Evolutionary conservation across 2,113 vertebrate genomes (phyloP), one percentile per base, ranked within the genome.

Genomic region (Caracal caracal): DNA sequence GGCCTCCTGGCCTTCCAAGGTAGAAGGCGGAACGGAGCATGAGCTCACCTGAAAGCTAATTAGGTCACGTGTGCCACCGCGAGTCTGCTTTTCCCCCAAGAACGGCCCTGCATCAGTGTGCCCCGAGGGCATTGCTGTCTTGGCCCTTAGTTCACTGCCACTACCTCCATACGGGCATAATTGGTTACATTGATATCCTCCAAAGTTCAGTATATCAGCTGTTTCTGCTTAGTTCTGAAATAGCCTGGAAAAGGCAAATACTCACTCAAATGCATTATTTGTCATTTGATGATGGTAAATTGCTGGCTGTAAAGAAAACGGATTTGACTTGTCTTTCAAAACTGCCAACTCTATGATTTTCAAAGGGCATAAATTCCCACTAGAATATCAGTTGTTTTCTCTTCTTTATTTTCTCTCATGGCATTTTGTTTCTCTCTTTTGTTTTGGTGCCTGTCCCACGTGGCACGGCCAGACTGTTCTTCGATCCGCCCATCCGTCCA

Each of bases 261-360:
- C 13, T 84, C 56, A 73, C 47, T 78, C 73, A 78, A 68, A 82
- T 7, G 37, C 19, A 83, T 56, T 63, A 47, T 59, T 80, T 84
- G 81, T 83, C 88, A 73, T 76, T 92, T 81, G 88, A 56, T 81
- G 78, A 61, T 89, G 70, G 94, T 59, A 92, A 84, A 84, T 80
- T 35, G 53, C 79, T 59, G 66, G 30, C 43, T 97, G 79, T 59
- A 88, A 88, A 95, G 68, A 94, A 92, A 78, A 90, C 10, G 13
- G 56, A 81, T 95, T 93, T 90, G 79, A 83, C 70, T 92, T 90
- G 53, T 81, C 92, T 92, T 82, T 90, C 19, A 89, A 65, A 66
- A 83, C 30, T 37, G 43, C 66, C 49, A 59, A 65, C n/a, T 47
- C 63, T 76, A 16, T 76, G 80, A 56, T 76, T 95, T 95, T 59